Conservation (phyloP, 2,888 invertebrate genomes). For the Eupithecia insigniata region DNA sequence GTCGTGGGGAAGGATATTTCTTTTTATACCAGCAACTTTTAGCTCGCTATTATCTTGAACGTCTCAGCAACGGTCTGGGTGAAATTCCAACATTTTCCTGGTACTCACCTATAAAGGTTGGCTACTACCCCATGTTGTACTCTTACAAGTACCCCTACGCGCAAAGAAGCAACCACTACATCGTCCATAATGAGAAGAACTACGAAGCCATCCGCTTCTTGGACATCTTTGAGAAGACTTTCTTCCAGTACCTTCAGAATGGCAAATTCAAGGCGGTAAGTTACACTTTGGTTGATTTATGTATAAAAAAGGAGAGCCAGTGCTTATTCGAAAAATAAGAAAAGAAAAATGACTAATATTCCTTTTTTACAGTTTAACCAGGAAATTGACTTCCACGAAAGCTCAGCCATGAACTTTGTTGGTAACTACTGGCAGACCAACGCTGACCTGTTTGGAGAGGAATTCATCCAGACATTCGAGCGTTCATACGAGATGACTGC, state of each 20-base stretch:
- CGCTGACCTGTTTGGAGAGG: conserved; percentile 71
- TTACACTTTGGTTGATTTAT: conserved; percentile 5
- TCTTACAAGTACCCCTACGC: conserved; percentile 78
- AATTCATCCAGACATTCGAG: conserved; percentile 60
- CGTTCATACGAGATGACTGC: conserved; percentile 85
- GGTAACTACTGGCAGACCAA: conserved; percentile 85
- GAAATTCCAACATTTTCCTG: conserved; percentile 85
- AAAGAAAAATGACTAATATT: background rate
- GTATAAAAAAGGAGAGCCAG: background rate
- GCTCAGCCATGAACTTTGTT: conserved; percentile 80
- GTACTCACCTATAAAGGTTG: conserved; percentile 83
- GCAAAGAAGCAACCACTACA: conserved; percentile 85
- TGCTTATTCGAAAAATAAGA: background rate
- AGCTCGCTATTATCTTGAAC: conserved; percentile 88
- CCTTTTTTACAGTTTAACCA: conserved; percentile 62
- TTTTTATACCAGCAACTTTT: conserved; percentile 87
- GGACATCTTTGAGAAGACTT: conserved; percentile 84
- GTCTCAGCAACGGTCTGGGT: conserved; percentile 86
- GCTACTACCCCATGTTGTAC: conserved; percentile 61
- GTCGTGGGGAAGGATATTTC: conserved; percentile 87
- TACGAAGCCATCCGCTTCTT: conserved; percentile 82
- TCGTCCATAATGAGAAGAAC: conserved; percentile 79
- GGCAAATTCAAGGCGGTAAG: conserved; percentile 85
- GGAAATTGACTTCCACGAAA: conserved; percentile 62
- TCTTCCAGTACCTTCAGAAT: conserved; percentile 79